phyloP scores from a whole-genome alignment of 2,888 invertebrate genomes.

The Mallateleia sp. region DNA sequence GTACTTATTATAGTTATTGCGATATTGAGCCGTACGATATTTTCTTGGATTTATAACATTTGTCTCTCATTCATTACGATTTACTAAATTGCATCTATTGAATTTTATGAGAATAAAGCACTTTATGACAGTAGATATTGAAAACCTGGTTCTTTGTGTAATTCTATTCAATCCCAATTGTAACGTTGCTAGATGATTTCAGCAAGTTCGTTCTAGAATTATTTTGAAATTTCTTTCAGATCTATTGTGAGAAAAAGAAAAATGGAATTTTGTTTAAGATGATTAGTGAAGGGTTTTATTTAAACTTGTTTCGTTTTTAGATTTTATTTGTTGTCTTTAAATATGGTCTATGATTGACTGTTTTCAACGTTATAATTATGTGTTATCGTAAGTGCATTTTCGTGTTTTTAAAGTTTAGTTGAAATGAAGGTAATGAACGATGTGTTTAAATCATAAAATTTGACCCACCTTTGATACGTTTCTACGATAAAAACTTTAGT shows the following conservation, averaged over 20 bases:
- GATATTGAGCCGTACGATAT: conserved; percentile 81
- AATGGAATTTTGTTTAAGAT: neutral
- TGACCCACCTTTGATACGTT: neutral
- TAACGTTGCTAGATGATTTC: neutral
- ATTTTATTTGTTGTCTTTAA: too few relatives aligned
- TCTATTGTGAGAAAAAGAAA: neutral
- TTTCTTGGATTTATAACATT: conserved; percentile 82
- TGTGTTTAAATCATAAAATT: neutral
- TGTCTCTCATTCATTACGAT: conserved; percentile 81
- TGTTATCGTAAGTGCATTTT: too few relatives aligned
- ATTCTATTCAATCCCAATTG: neutral
- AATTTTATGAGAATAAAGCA: conserved; percentile 87
- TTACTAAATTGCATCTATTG: conserved; percentile 82
- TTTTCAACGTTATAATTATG: too few relatives aligned
- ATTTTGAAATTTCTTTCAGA: neutral
- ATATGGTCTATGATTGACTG: too few relatives aligned
- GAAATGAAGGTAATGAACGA: conserved; percentile 3
- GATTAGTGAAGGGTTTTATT: neutral
- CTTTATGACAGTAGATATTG: conserved; percentile 83
- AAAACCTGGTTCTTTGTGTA: conserved; percentile 21
- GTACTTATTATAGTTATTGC: conserved; percentile 81
- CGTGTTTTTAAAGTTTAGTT: conserved; percentile 1
- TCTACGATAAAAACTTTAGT: conserved; percentile 1
- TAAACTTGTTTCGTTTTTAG: neutral
- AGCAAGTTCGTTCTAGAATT: neutral